A percentile compares a stretch with the other conserved stretches of the same genome.
These are phyloP conservation scores for Xenopus petersii DNA, from an alignment of 2,797 vertebrate genomes.

Conservation along the genomic window DNA sequence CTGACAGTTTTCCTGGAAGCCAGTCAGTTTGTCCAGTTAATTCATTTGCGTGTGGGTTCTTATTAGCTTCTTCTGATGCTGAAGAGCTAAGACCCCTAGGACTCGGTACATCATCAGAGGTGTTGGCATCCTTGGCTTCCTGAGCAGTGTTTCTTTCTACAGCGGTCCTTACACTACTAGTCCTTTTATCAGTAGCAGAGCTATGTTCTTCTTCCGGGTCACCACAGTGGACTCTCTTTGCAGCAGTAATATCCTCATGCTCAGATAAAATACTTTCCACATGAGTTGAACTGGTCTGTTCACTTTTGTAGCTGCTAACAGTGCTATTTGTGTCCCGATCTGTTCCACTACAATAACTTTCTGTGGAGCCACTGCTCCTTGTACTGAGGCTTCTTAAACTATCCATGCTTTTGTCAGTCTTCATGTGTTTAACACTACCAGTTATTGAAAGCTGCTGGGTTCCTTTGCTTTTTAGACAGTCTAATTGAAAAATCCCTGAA, in stretches of 20 bases:
- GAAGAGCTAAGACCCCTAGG: conserved; percentile 70
- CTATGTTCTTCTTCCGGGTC: conserved; percentile 65
- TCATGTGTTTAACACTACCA: conserved; percentile 70
- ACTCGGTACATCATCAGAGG: conserved; percentile 56
- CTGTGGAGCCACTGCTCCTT: conserved; percentile 90
- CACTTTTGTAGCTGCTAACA: conserved; percentile 92
- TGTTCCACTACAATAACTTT: conserved; percentile 96
- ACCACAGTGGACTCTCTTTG: conserved; percentile 58
- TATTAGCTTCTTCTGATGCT: conserved; percentile 92
- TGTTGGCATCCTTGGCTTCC: conserved; percentile 56
- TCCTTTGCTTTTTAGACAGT: conserved; percentile 67
- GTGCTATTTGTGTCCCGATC: conserved; percentile 96
- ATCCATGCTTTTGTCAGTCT: conserved; percentile 85
- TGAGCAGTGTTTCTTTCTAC: conserved; percentile 58
- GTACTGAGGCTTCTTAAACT: conserved; percentile 93
- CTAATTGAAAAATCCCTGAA: conserved; percentile 83
- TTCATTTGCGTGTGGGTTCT: conserved; percentile 96
- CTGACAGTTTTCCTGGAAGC: conserved; percentile 57
- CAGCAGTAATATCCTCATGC: conserved; percentile 74
- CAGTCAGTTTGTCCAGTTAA: conserved; percentile 67
- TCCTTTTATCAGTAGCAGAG: conserved; percentile 64
- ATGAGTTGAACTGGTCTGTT: conserved; percentile 93
- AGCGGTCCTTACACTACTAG: conserved; percentile 64
- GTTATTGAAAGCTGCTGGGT: conserved; percentile 65
- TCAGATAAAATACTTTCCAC: conserved; percentile 89